A percentile compares a stretch with the other conserved stretches of the same genome.
Evolutionary conservation across 2,797 vertebrate genomes (phyloP).

Genomic region (Neopelma chrysocephalum): DNA sequence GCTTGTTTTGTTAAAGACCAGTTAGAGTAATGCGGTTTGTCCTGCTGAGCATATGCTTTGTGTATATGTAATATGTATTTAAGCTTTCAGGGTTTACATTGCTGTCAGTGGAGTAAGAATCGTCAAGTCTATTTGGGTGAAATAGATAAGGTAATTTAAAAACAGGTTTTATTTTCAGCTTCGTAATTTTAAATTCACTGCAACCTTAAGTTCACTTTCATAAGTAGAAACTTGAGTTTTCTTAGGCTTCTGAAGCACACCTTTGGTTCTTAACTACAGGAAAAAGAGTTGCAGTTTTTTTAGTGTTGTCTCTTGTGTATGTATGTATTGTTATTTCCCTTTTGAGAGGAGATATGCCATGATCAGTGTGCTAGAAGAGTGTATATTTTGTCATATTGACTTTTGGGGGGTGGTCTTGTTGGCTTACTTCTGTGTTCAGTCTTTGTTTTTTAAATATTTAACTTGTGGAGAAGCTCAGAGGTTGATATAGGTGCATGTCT

Average conservation of each 20-base stretch:
- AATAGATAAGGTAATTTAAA: background rate
- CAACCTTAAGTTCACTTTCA: background rate
- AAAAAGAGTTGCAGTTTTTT: background rate
- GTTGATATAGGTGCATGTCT: background rate
- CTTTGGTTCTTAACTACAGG: background rate
- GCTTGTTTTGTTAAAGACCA: constrained; percentile 13
- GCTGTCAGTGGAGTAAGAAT: background rate
- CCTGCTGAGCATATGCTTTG: background rate
- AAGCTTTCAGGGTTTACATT: background rate
- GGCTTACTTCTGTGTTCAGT: background rate
- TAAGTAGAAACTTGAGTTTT: background rate
- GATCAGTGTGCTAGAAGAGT: background rate
- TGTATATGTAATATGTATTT: background rate
- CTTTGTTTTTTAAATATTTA: background rate
- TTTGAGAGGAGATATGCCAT: background rate
- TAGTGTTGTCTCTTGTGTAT: background rate
- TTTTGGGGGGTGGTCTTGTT: background rate
- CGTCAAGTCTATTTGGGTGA: background rate
- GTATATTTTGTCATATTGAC: background rate
- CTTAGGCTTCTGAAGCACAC: background rate
- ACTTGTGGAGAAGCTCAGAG: background rate
- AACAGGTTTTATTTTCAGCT: background rate
- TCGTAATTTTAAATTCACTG: background rate
- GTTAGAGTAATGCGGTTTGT: background rate
- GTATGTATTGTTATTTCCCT: background rate